These are phyloP conservation scores for Tragelaphus strepsiceros DNA, from an alignment of 2,113 vertebrate genomes.

Conservation along the genomic window DNA sequence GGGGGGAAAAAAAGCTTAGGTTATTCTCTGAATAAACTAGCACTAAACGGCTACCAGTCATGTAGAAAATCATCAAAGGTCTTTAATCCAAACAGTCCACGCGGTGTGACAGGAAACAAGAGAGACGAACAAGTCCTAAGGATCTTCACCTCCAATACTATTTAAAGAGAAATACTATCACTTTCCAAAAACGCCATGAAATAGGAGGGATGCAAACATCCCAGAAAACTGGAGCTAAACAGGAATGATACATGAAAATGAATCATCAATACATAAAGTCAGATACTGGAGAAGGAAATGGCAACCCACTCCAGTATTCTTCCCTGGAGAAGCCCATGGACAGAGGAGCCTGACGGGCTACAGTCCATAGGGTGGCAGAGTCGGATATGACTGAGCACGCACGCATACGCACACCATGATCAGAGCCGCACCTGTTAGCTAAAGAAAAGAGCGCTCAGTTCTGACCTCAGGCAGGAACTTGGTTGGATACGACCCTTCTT, in stretches of 20 bases:
- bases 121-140: not conserved
- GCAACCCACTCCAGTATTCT: not conserved
- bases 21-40: not conserved
- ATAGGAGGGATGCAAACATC: constrained; percentile 29
- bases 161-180: constrained; percentile 33
- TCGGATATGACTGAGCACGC: accelerated
- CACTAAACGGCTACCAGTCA: not conserved
- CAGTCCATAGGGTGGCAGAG: not conserved
- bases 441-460: constrained; percentile 10
- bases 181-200: not conserved
- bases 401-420: not conserved
- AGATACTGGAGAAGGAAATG: not conserved
- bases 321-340: not conserved
- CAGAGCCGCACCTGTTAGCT: not conserved
- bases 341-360: not conserved
- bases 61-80: not conserved
- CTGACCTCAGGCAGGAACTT: not conserved
- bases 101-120: not conserved
- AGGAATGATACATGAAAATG: not conserved
- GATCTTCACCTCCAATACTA: constrained; percentile 15
- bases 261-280: not conserved
- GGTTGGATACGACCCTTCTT: not conserved
- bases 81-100: not conserved
- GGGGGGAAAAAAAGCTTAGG: not conserved
- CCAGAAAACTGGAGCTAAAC: not conserved